phyloP scores from a whole-genome alignment of 2,113 vertebrate genomes.

The Cisticola juncidis region DNA sequence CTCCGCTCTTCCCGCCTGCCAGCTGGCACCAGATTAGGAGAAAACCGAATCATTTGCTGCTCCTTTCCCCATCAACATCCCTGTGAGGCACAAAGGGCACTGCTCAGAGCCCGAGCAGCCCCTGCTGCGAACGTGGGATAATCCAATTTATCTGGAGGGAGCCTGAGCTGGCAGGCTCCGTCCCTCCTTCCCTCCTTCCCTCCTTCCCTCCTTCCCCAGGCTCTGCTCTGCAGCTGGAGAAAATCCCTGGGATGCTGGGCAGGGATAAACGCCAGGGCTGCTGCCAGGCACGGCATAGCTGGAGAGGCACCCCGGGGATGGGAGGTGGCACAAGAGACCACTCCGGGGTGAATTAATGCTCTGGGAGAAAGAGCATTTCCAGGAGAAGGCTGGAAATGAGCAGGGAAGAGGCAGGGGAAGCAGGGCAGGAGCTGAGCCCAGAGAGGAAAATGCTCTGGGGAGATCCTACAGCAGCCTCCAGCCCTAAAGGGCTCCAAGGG shows the following conservation, averaged over 20 bases:
- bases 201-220: not conserved
- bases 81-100: not conserved
- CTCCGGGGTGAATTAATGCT: not conserved
- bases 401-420: not conserved
- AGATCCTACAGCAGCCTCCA: not conserved
- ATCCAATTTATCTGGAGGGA: not conserved
- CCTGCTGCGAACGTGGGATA: not conserved
- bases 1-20: not conserved
- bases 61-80: not conserved
- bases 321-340: accelerated
- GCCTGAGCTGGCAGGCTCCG: not conserved
- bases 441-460: not conserved
- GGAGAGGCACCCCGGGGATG: not conserved
- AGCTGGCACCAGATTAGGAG: constrained; percentile 5
- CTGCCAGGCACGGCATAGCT: accelerated
- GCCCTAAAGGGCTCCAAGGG: too few relatives aligned
- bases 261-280: not conserved
- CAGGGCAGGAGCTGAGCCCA: not conserved
- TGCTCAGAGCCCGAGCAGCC: not conserved
- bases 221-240: not conserved
- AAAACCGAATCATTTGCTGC: not conserved
- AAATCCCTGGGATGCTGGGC: not conserved
- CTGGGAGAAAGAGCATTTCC: not conserved
- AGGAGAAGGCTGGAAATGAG: not conserved
- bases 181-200: not conserved